A percentile compares a stretch with the other conserved stretches of the same genome.
phyloP scores from a whole-genome alignment of 2,797 vertebrate species.

The Acipenser oxyrinchus region DNA sequence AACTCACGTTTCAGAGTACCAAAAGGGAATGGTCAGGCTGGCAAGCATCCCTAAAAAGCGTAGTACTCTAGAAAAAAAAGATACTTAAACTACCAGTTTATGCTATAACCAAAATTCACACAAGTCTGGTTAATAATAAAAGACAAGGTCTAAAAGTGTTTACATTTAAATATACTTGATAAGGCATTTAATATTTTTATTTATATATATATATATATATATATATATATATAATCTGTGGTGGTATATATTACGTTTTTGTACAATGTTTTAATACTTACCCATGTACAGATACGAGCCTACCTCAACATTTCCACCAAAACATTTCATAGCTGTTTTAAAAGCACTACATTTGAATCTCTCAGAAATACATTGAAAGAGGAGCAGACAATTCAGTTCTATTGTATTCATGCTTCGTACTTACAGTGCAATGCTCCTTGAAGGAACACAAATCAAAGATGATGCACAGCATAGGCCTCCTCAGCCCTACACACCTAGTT shows the following conservation, averaged over 20 bases:
- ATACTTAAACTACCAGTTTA: slow-evolving; percentile 27
- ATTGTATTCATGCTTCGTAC: slow-evolving; percentile 79
- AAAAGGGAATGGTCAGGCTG: slow-evolving; percentile 24
- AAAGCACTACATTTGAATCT: slow-evolving; percentile 46
- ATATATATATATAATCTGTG: no score
- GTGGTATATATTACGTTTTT: slow-evolving; percentile 3
- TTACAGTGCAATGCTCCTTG: slow-evolving; percentile 92
- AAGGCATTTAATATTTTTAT: slow-evolving; percentile 11
- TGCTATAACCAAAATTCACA: slow-evolving; percentile 14
- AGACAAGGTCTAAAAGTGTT: slow-evolving; percentile 6
- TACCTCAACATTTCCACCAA: slow-evolving; percentile 14
- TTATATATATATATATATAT: no score
- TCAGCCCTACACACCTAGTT: slow-evolving; percentile 88
- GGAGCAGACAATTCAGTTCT: slow-evolving; percentile 32
- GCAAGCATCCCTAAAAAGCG: slow-evolving; percentile 35
- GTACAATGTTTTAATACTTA: slow-evolving; percentile 56
- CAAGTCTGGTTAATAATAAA: slow-evolving; percentile 17
- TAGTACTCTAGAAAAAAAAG: slow-evolving; percentile 25
- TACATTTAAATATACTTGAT: slow-evolving; percentile 12
- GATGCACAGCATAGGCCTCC: slow-evolving; percentile 86
- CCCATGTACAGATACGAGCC: slow-evolving; percentile 42
- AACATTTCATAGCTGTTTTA: slow-evolving; percentile 25
- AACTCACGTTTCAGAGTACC: slow-evolving; percentile 38
- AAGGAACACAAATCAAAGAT: slow-evolving; percentile 87
- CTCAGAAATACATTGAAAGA: slow-evolving; percentile 47